Base-by-base conservation (phyloP, 2,797 vertebrate genomes). In the Lates japonicus region DNA sequence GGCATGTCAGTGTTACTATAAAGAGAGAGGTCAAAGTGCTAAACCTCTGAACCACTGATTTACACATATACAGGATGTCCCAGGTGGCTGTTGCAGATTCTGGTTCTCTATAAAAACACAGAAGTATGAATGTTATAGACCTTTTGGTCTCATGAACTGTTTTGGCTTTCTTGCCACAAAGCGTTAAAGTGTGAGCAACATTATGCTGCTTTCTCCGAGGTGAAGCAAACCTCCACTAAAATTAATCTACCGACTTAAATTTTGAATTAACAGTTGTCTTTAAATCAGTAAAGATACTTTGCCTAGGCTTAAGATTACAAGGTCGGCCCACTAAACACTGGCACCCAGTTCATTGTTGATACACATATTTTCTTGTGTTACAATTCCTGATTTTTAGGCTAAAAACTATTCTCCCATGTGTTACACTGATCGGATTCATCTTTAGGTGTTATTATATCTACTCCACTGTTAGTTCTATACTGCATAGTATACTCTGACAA, bases 21-120 rank as follows among this genome's bases (percentile, higher is more conserved):
- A 58, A 44, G 37, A 71, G 9, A 54, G 20, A 68, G 5, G 39
- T 73, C 44, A 49, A 65, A 73, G 29, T 16, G 55, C 2, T 66
- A 9, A 29, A 60, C 19, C 33, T 70, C 55, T 81, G n/a, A 58
- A 25, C n/a, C 31, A 39, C 19, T 51, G 54, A 59, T 72, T 39
- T 35, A 35, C 48, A 61, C 42, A 68, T 54, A 57, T n/a, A 46
- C 31, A 42, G 16, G 10, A 42, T 76, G 19, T 65, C 41, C 14
- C 44, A 60, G 4, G 41, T 74, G 49, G 41, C 11, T 70, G 52
- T 71, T 89, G 76, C 81, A 82, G 80, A 81, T 81, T 82, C 67
- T 85, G 81, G 66, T 81, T 90, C 61, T 88, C 74, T 76, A 63
- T 37, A 59, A 58, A 54, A 64, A 72, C 76, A 80, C 37, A 76